Conservation (phyloP, 2,113 vertebrate species). For the Taxidea taxus region DNA sequence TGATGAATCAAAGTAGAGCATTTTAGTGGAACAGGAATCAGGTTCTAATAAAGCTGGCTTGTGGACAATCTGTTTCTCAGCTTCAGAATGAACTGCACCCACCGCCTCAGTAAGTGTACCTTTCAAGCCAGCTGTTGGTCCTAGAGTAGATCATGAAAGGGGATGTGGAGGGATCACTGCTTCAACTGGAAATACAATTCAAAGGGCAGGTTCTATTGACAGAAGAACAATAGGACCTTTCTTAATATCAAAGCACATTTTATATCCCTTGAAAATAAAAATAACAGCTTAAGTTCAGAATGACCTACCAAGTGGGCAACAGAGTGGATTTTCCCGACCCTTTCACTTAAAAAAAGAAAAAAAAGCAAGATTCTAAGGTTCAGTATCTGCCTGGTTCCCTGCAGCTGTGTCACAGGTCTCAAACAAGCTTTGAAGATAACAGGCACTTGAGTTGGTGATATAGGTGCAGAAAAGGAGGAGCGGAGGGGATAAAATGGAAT, state of each 20-base stretch:
- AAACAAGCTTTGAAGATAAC: constrained; percentile 43
- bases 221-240: not conserved
- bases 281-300: not conserved
- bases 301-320: not conserved
- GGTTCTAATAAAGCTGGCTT: not conserved
- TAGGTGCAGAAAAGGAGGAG: not conserved
- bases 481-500: not conserved
- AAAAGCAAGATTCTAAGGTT: not conserved
- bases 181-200: not conserved
- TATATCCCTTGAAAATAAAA: constrained; percentile 38
- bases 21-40: not conserved
- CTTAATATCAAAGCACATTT: constrained; percentile 25
- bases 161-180: not conserved
- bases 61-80: not conserved
- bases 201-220: not conserved
- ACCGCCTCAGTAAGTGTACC: no score
- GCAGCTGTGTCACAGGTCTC: not conserved
- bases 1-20: not conserved
- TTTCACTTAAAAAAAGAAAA: not conserved
- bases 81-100: not conserved
- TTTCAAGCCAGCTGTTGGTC: not conserved
- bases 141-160: not conserved
- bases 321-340: not conserved
- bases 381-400: not conserved
- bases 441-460: not conserved